Evolutionary conservation across 2,113 vertebrate species (phyloP).

Genomic region (Tiliqua scincoides): DNA sequence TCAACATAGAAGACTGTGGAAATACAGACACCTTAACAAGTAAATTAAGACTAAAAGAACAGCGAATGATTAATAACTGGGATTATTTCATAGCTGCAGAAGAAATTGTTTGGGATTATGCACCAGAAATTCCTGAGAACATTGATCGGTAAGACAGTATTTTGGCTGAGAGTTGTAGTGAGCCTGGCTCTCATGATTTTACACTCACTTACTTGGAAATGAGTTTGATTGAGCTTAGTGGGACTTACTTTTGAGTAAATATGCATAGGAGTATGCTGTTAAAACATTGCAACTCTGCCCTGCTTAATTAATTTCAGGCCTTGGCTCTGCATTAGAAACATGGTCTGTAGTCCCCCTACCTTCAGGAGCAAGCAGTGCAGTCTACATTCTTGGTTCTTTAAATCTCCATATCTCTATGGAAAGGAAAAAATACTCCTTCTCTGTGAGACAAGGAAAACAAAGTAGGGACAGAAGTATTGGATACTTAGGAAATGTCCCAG

Average conservation of each 20-base stretch:
- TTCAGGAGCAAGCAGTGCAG: no score
- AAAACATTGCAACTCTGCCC: background rate
- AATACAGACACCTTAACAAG: conserved; percentile 67
- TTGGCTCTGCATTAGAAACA: background rate
- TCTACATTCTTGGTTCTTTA: no score
- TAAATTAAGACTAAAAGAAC: conserved; percentile 75
- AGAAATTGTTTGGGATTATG: conserved; percentile 92
- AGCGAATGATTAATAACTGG: conserved; percentile 81
- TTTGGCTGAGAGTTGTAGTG: background rate
- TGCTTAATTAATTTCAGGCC: background rate
- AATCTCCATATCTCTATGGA: no score
- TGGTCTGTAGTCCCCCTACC: no score
- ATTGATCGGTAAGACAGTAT: conserved; percentile 80
- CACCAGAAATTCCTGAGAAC: conserved; percentile 75
- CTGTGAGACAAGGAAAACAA: background rate
- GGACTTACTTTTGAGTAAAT: no score
- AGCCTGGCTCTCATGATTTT: background rate
- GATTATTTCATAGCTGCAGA: conserved; percentile 93
- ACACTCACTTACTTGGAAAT: no score
- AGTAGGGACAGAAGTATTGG: background rate
- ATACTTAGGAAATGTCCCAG: background rate
- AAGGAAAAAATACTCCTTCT: background rate
- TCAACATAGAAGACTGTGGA: conserved; percentile 80
- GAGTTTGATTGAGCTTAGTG: no score
- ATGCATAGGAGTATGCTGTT: background rate